Evolutionary conservation across 1,140 invertebrate species (phyloP).

Genomic region (Zaprionus africanus): DNA sequence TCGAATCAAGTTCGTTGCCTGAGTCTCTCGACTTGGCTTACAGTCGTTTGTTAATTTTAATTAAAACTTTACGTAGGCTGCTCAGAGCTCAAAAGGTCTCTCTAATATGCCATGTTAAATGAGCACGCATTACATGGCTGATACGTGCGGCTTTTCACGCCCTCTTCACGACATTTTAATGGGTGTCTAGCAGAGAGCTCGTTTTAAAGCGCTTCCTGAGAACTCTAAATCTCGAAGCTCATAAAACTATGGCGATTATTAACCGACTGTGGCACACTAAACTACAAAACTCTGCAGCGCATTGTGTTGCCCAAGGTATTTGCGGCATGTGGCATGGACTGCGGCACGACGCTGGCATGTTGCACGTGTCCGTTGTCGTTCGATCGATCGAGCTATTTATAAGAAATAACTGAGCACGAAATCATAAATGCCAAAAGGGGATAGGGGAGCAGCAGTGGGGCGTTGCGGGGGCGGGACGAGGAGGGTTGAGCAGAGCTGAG

Average conservation of each 20-base stretch:
- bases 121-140: conserved; percentile 24
- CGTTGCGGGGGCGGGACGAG: background rate
- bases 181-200: background rate
- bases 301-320: conserved; percentile 56
- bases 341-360: conserved; percentile 57
- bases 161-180: conserved; percentile 20
- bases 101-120: conserved; percentile 12
- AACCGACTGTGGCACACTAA: conserved; percentile 54
- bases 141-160: conserved; percentile 54
- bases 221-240: conserved; percentile 34
- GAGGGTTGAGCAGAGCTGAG: conserved; percentile 9
- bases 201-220: conserved; percentile 22
- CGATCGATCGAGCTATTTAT: conserved; percentile 71
- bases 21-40: conserved; percentile 60
- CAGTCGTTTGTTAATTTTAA: conserved; percentile 47
- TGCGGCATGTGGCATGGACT: conserved; percentile 59
- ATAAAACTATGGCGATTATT: conserved; percentile 22
- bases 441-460: background rate
- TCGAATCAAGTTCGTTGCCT: conserved; percentile 54
- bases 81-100: conserved; percentile 4
- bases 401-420: conserved; percentile 43
- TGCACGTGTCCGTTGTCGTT: conserved; percentile 63
- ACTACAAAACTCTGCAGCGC: conserved; percentile 46
- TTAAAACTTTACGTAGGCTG: conserved; percentile 33
- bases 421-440: background rate